A percentile compares a stretch with the other conserved stretches of the same genome.
Conservation (phyloP, 92 coral and sea anemone species). For the Epizoanthus ramosus region DNA sequence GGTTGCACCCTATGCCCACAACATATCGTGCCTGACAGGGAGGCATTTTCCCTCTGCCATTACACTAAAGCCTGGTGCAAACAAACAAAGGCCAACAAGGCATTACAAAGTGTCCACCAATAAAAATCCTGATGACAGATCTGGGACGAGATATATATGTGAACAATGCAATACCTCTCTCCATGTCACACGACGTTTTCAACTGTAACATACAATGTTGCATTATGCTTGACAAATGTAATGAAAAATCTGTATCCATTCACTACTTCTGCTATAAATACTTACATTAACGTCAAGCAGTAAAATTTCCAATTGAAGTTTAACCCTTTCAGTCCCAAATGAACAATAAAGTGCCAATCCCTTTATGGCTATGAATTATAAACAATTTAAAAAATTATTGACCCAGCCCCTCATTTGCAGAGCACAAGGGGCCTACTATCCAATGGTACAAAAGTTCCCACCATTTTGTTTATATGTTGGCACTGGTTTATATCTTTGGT, state of each 20-base stretch:
- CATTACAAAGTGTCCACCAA: conserved; percentile 37
- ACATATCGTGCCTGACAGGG: conserved; percentile 31
- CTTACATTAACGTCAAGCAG: too few relatives aligned
- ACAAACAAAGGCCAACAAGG: conserved; percentile 33
- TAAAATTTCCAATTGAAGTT: too few relatives aligned
- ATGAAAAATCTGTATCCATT: not conserved
- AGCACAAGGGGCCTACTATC: too few relatives aligned
- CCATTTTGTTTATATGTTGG: too few relatives aligned
- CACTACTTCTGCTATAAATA: too few relatives aligned
- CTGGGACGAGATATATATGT: conserved; percentile 37
- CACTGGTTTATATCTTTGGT: too few relatives aligned
- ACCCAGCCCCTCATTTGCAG: too few relatives aligned
- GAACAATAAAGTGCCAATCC: too few relatives aligned
- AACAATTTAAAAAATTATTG: too few relatives aligned
- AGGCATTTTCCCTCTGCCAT: conserved; percentile 30
- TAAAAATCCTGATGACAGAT: conserved; percentile 17
- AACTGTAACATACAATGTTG: conserved; percentile 9
- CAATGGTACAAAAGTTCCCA: too few relatives aligned
- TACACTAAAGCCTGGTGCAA: conserved; percentile 41
- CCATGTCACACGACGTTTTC: conserved; percentile 18
- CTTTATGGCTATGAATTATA: too few relatives aligned
- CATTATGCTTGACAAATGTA: conserved; percentile 5
- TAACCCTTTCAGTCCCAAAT: too few relatives aligned
- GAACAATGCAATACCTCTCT: conserved; percentile 13
- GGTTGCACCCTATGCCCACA: conserved; percentile 21